These are phyloP conservation scores for Gallinago undulata DNA, from an alignment of 2,113 vertebrate species.

Conservation along the genomic window DNA sequence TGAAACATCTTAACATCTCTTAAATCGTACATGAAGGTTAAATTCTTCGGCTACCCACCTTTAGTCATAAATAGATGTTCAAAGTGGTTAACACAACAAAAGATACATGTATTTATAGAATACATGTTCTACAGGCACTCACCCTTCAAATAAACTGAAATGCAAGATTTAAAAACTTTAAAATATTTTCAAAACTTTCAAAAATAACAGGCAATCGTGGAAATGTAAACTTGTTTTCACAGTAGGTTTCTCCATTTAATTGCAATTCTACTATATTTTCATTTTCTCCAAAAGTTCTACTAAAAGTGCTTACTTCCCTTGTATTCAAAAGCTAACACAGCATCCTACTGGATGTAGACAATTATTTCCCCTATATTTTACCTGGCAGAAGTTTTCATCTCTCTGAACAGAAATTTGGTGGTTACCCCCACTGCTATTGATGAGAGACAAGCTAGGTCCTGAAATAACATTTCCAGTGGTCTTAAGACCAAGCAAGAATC, in stretches of 20 bases:
- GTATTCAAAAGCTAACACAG: background rate
- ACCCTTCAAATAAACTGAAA: conserved; percentile 10
- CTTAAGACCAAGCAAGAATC: background rate
- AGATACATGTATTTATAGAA: conserved; percentile 4
- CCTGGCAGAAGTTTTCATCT: background rate
- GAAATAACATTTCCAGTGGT: background rate
- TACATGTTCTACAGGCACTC: background rate
- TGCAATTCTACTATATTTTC: background rate
- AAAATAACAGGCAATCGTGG: background rate
- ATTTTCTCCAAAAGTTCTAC: background rate
- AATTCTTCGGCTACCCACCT: background rate
- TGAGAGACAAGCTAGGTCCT: background rate
- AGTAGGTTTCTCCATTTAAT: background rate
- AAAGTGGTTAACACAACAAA: background rate
- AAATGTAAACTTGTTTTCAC: background rate
- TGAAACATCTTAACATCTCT: background rate
- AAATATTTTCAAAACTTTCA: background rate
- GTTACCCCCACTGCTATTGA: background rate
- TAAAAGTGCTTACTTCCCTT: background rate
- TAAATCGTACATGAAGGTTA: background rate
- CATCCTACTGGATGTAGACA: background rate
- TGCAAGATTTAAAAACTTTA: background rate
- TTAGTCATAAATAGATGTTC: background rate
- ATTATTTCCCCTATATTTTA: background rate
- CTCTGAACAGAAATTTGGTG: background rate